phyloP scores from a whole-genome alignment of 2,797 vertebrate genomes.

The Erethizon dorsatum region DNA sequence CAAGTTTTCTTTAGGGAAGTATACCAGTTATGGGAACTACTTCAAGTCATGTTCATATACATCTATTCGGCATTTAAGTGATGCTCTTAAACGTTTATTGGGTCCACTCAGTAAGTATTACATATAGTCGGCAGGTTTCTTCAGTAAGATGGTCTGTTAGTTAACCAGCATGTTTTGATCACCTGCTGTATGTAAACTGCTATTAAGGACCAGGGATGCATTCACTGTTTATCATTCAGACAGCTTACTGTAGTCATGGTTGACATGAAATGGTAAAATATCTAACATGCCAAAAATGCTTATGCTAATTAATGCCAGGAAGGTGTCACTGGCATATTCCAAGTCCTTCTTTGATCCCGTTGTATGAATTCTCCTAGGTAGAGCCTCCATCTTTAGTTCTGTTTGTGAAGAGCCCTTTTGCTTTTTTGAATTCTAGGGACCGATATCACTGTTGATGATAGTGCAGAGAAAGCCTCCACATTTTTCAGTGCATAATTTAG shows the following conservation, averaged over 20 bases:
- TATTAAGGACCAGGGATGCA: conserved; percentile 34
- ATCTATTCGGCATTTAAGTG: conserved; percentile 41
- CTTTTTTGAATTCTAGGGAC: conserved; percentile 76
- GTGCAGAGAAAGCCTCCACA: conserved; percentile 65
- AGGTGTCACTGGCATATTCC: neutral
- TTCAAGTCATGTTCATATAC: conserved; percentile 56
- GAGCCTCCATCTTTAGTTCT: conserved; percentile 39
- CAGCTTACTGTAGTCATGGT: conserved; percentile 33
- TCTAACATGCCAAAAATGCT: conserved; percentile 61
- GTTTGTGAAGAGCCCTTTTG: conserved; percentile 77
- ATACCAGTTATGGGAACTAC: conserved; percentile 43
- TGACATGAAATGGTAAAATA: conserved; percentile 38
- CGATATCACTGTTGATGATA: conserved; percentile 79
- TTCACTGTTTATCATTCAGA: neutral
- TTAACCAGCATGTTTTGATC: conserved; percentile 52
- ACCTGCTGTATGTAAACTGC: conserved; percentile 25
- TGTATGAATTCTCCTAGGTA: conserved; percentile 2
- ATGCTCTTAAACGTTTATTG: conserved; percentile 26
- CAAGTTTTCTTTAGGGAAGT: conserved; percentile 81
- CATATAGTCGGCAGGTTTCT: conserved; percentile 26
- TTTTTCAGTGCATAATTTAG: conserved; percentile 82
- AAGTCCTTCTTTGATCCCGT: neutral
- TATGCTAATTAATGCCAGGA: conserved; percentile 51
- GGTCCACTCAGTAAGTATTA: conserved; percentile 59
- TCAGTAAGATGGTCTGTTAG: conserved; percentile 20